Base-by-base conservation (phyloP, 35 echinoderm and acorn worm genomes). In the Apostichopus parvimensis region DNA sequence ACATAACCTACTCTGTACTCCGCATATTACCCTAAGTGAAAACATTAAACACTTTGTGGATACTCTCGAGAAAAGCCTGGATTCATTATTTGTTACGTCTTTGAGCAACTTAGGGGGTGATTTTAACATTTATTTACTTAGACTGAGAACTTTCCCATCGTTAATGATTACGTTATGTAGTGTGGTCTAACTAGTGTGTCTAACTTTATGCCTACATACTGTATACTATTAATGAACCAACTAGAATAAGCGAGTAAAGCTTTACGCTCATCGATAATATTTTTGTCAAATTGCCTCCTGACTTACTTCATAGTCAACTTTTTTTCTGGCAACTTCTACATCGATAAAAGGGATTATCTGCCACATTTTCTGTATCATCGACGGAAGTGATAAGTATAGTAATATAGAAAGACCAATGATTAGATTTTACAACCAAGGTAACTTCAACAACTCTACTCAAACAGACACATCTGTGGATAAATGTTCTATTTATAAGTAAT, bases 211-310 rank as follows among this genome's bases (percentile, higher is more conserved):
- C 77, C 77, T n/a, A 28, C 77, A 25, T 25, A 25, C 25, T 25
- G 25, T 25, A 25, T 25, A 25, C 25, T 28, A 79, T 79, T 20
- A 78, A 78, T n/a, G 9, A 14, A 78, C 76, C 76, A 78, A 78
- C 76, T 78, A 78, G 76, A 20, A 78, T 78, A 14, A 78, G 76
- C 76, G n/a, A 20, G 9, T 78, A n/a, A 14, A 78, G 76, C 25
- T 78, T 78, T 78, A 78, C n/a, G 7, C 76, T 78, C 25, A 78
- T 78, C 76, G 76, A 78, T 78, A 78, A 78, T 78, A 78, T 78
- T 78, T 78, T 78, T 78, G 76, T 78, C n/a, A 78, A 78, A 78
- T 78, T 78, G 4, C 25, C 76, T 78, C 76, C n/a, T 9, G 20
- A 78, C 76, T 78, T 78, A 28, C 9, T 78, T 78, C 76, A 78